Base-by-base conservation (phyloP, 2,888 invertebrate genomes). In the Protonemura montana region DNA sequence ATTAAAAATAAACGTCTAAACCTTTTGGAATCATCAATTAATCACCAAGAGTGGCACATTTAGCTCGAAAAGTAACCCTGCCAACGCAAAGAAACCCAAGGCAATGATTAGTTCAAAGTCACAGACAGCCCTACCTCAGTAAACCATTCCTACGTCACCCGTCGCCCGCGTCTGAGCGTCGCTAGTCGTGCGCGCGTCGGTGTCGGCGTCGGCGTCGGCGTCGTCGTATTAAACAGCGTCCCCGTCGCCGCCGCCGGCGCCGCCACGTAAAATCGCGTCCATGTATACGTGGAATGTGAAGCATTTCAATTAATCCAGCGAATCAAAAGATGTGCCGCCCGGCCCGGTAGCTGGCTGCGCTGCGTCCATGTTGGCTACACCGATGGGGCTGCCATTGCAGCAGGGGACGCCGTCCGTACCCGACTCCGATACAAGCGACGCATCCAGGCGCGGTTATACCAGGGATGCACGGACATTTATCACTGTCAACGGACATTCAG, bases 251-350 rank as follows among this genome's bases (percentile, higher is more conserved):
- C 86, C 82, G 13, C 82, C 86, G n/a, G 76, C 82, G 76, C 30
- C 21, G 25, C 82, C 25, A 25, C 85, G 80, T 26, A 76, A 30
- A 78, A 82, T 82, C 82, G 80, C 41, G 59, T 83, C 82, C 77
- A 83, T 86, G 86, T 87, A 85, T 86, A 88, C 87, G 88, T 88
- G 89, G 89, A 89, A 89, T 89, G 89, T 87, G 86, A 88, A 88
- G 89, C 89, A 89, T 89, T 89, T 89, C 89, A 89, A 89, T 89
- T 89, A 89, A 89, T 89, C 89, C 89, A 86, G 86, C 88, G 88
- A 89, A 89, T 88, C 88, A 88, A 88, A 84, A 84, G 84, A 84
- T 84, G 76, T 84, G 59, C 84, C 84, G 84, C 84, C 0, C 81
- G 10, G 16, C 30, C 35, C 35, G 35, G 35, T 35, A 3, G 35